These are phyloP conservation scores for Sciurus vulgaris DNA, from an alignment of 2,797 vertebrate species.

Conservation along the genomic window DNA sequence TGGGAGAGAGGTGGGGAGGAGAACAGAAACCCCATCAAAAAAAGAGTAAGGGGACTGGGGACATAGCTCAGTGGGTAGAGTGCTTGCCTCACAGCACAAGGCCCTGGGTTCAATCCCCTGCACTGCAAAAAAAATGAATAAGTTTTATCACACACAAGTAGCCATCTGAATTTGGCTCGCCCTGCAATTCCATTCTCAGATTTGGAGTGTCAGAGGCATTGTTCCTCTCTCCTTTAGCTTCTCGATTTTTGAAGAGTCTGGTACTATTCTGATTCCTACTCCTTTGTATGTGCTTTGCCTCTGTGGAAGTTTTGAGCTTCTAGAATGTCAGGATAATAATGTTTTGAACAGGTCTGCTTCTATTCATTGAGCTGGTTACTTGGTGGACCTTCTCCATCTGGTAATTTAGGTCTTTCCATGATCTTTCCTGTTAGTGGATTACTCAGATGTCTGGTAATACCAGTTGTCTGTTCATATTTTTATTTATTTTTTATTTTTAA, in stretches of 20 bases:
- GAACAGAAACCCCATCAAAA: background rate
- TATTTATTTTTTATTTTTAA: background rate
- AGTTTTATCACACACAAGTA: background rate
- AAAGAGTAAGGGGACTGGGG: too few species aligned
- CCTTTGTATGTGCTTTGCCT: background rate
- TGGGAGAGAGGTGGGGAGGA: background rate
- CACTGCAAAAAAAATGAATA: background rate
- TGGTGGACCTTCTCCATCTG: background rate
- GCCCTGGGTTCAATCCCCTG: too few species aligned
- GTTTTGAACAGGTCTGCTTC: background rate
- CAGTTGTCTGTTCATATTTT: background rate
- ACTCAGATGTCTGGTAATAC: background rate
- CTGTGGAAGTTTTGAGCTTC: background rate
- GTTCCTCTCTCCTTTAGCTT: background rate
- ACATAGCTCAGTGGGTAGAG: too few species aligned
- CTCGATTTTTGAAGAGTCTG: background rate
- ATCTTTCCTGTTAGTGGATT: background rate
- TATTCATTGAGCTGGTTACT: background rate
- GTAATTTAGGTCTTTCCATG: background rate
- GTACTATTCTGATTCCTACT: background rate
- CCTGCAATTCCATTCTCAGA: background rate
- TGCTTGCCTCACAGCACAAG: too few species aligned
- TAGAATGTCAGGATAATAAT: background rate
- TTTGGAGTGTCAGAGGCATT: background rate
- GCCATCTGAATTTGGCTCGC: background rate